Evolutionary conservation across 2,797 vertebrate species (phyloP).

Genomic region (Loriculus beryllinus): DNA sequence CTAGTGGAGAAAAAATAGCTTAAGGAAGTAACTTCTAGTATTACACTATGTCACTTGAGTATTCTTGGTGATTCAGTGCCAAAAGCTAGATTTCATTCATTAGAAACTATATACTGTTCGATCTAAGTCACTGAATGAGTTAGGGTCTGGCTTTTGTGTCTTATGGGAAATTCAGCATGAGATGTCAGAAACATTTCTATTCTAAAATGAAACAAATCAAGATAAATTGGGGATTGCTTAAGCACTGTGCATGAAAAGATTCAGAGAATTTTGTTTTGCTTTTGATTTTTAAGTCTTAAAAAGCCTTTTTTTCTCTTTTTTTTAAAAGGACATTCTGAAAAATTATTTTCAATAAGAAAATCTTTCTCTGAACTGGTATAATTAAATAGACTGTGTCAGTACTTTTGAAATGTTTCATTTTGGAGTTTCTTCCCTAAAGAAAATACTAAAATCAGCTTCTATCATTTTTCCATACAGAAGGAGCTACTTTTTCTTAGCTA

Average conservation of each 20-base stretch:
- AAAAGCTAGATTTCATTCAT: constrained; percentile 43
- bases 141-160: not conserved
- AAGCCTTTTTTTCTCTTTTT: not conserved
- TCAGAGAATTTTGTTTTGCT: not conserved
- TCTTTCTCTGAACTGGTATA: not conserved
- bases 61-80: not conserved
- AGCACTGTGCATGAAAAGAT: not conserved
- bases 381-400: not conserved
- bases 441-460: not conserved
- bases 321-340: not conserved
- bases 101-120: not conserved
- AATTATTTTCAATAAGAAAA: not conserved
- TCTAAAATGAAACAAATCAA: not conserved
- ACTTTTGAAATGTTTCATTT: not conserved
- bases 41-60: constrained; percentile 9
- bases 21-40: constrained; percentile 51
- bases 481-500: not conserved
- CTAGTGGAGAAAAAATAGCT: not conserved
- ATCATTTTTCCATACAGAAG: not conserved
- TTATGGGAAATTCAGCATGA: not conserved
- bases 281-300: not conserved
- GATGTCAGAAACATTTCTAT: constrained; percentile 25
- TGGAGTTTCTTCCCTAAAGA: not conserved
- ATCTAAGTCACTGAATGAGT: not conserved
- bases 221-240: not conserved